Conservation (phyloP, 2,113 vertebrate species). For the Rhipidura dahli region DNA sequence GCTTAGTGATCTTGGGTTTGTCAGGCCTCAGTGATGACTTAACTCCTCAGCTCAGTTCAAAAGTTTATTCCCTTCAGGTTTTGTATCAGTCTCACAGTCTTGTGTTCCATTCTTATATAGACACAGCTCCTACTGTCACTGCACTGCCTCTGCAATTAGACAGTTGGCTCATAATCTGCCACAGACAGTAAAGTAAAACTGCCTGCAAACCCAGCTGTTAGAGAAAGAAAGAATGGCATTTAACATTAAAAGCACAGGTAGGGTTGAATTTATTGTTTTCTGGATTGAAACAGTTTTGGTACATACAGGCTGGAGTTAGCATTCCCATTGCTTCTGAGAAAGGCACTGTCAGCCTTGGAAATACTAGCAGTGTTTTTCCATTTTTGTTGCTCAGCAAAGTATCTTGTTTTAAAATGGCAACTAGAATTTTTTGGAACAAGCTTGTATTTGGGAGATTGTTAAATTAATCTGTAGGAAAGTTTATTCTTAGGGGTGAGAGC, state of each 20-base stretch:
- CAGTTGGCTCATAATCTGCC: not conserved
- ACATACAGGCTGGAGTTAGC: not conserved
- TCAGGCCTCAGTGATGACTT: not conserved
- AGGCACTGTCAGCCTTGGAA: not conserved
- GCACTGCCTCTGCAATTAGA: not conserved
- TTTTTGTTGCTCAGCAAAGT: not conserved
- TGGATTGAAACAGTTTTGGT: not conserved
- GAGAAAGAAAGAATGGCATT: not conserved
- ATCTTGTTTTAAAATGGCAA: not conserved
- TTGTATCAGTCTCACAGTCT: not conserved
- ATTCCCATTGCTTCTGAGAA: not conserved
- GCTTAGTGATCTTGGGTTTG: not conserved
- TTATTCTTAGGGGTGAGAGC: not conserved
- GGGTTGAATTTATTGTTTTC: not conserved
- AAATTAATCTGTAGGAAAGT: not conserved
- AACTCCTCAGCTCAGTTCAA: not conserved
- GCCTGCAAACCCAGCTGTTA: not conserved
- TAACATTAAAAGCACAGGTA: not conserved
- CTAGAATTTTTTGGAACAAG: not conserved
- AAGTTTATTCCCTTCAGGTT: conserved; percentile 9
- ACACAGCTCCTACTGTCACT: not conserved
- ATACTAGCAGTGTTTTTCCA: not conserved
- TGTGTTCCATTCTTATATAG: not conserved
- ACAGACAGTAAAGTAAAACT: not conserved
- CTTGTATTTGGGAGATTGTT: not conserved